Conservation (phyloP, 1,140 invertebrate species). For the Drosophila santomea region DNA sequence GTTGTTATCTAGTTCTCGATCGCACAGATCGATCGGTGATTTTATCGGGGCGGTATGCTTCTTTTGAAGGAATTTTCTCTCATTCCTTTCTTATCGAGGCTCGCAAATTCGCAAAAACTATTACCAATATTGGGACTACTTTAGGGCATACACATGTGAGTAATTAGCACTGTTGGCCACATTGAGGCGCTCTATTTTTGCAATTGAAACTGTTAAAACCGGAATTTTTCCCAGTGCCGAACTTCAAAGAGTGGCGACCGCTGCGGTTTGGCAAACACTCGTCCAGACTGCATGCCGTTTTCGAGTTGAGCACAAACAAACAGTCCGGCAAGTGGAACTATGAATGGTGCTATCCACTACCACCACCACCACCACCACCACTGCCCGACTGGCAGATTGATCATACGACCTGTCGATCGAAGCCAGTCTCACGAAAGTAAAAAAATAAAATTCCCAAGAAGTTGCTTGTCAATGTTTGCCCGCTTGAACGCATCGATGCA, state of each 20-base stretch:
- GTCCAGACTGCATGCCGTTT: constrained; percentile 60
- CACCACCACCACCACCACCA: not conserved
- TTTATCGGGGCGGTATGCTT: constrained; percentile 39
- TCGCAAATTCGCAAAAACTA: constrained; percentile 63
- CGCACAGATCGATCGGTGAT: constrained; percentile 32
- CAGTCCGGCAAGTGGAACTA: constrained; percentile 63
- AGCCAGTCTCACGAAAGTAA: constrained; percentile 35
- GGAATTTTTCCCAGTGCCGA: constrained; percentile 23
- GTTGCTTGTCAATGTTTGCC: constrained; percentile 77
- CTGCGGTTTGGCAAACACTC: constrained; percentile 70
- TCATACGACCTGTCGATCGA: constrained; percentile 63
- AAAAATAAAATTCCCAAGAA: constrained; percentile 70
- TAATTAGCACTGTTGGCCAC: not conserved
- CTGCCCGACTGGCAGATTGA: constrained; percentile 50
- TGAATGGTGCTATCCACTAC: constrained; percentile 55
- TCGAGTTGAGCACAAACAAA: constrained; percentile 72
- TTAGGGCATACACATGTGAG: not conserved
- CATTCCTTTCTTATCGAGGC: constrained; percentile 7
- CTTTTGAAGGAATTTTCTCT: constrained; percentile 46
- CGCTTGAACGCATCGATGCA: constrained; percentile 75
- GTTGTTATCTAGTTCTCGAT: constrained; percentile 70
- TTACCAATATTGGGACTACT: constrained; percentile 51
- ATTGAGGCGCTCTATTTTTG: not conserved
- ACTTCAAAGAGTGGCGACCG: constrained; percentile 62
- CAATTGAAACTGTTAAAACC: not conserved